Percentiles rank a stretch among this genome's conserved stretches.
Conservation (phyloP, 2,888 invertebrate genomes). For the Tigriopus californicus region DNA sequence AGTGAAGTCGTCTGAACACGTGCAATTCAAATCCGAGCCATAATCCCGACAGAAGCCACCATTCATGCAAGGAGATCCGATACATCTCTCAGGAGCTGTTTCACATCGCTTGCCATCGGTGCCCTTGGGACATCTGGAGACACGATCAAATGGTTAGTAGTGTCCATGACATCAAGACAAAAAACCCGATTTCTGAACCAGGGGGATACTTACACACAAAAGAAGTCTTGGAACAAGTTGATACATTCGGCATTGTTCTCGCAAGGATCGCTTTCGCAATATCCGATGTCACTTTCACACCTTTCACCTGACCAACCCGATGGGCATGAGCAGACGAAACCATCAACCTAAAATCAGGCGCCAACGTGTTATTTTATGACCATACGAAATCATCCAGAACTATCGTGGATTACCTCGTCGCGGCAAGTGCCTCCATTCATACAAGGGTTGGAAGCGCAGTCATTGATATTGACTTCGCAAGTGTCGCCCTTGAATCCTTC, state of each 20-base stretch:
- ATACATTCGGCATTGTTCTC: constrained; percentile 82
- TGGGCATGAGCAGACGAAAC: constrained; percentile 58
- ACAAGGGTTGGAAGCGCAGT: constrained; percentile 66
- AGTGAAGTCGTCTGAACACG: constrained; percentile 64
- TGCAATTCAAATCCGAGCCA: constrained; percentile 82
- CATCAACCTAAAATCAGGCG: constrained; percentile 48
- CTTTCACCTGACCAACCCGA: constrained; percentile 70
- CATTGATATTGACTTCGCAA: constrained; percentile 69
- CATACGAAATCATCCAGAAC: no score
- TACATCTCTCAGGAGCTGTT: constrained; percentile 83
- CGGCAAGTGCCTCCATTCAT: constrained; percentile 70
- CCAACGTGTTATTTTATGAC: no score
- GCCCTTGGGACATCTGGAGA: constrained; percentile 53
- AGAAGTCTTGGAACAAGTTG: constrained; percentile 71
- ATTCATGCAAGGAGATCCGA: constrained; percentile 86
- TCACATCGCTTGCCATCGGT: constrained; percentile 94
- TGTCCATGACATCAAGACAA: background rate
- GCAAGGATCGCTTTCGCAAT: constrained; percentile 67
- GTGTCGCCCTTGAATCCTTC: constrained; percentile 65
- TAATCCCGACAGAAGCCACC: constrained; percentile 88
- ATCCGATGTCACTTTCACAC: constrained; percentile 71
- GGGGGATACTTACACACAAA: constrained; percentile 55
- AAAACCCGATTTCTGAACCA: no score
- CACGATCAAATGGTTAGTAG: constrained; percentile 19
- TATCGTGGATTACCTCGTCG: constrained; percentile 42